Percentiles rank a stretch among this genome's conserved stretches.
phyloP scores from a whole-genome alignment of 2,888 invertebrate species.

The Epinotia ramella region DNA sequence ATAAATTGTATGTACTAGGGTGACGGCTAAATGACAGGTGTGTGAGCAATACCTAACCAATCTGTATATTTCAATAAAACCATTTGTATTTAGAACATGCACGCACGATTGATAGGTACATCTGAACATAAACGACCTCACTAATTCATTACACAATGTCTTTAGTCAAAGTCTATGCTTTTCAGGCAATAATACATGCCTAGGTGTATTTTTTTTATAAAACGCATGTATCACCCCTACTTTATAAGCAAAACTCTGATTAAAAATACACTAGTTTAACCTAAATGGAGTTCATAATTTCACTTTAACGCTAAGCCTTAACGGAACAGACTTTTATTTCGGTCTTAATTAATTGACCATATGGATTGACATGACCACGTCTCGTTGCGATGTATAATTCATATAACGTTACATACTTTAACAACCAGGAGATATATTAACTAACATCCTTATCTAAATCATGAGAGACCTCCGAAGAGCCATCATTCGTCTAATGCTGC shows the following conservation, averaged over 20 bases:
- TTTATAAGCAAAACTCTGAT: constrained; percentile 53
- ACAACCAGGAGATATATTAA: constrained; percentile 79
- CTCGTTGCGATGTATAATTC: constrained; percentile 63
- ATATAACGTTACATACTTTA: constrained; percentile 67
- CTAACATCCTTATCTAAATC: constrained; percentile 73
- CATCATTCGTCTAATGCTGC: constrained; percentile 64
- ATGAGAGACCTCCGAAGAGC: constrained; percentile 75
- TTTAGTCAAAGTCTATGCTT: constrained; percentile 49
- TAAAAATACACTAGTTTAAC: constrained; percentile 62
- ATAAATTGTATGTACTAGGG: not conserved
- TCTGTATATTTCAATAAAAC: constrained; percentile 11
- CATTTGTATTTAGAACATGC: constrained; percentile 33
- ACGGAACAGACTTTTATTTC: constrained; percentile 70
- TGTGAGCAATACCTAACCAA: not conserved
- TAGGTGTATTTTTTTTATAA: not conserved
- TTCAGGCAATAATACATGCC: constrained; percentile 5
- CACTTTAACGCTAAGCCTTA: constrained; percentile 68
- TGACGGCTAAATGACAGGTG: not conserved
- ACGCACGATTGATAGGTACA: constrained; percentile 22
- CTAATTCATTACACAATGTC: constrained; percentile 42
- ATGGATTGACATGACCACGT: constrained; percentile 72
- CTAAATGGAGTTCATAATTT: constrained; percentile 58
- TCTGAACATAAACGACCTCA: constrained; percentile 35
- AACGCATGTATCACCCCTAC: constrained; percentile 3
- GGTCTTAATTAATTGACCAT: constrained; percentile 80